Evolutionary conservation across 1,140 invertebrate genomes (phyloP).

Genomic region (Drosophila eugracilis): DNA sequence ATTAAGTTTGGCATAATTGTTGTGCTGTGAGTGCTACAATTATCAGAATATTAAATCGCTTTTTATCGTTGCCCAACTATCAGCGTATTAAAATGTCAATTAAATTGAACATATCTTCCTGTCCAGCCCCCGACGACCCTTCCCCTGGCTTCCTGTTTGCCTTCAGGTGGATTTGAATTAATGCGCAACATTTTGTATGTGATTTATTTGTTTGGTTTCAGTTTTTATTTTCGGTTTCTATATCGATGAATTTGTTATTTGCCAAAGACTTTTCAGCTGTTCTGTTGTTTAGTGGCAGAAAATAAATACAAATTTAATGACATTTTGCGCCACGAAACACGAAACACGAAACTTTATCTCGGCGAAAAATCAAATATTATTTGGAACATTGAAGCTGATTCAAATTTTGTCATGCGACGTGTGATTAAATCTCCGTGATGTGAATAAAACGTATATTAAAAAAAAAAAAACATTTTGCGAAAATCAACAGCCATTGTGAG

Average conservation of each 20-base stretch:
- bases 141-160: background rate
- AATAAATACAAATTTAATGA: conserved; percentile 61
- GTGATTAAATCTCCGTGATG: conserved; percentile 62
- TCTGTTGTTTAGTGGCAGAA: conserved; percentile 17
- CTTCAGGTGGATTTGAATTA: conserved; percentile 43
- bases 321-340: conserved; percentile 48
- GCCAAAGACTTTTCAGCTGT: conserved; percentile 25
- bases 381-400: conserved; percentile 66
- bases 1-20: conserved; percentile 76
- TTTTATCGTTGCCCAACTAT: conserved; percentile 73
- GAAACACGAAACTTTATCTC: conserved; percentile 36
- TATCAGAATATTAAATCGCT: conserved; percentile 82
- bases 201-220: conserved; percentile 51
- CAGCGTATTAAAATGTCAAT: conserved; percentile 81
- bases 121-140: background rate
- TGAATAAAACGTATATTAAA: no score
- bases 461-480: conserved; percentile 36
- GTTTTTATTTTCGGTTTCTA: conserved; percentile 36
- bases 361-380: conserved; percentile 44
- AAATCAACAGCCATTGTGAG: conserved; percentile 73
- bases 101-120: conserved; percentile 60
- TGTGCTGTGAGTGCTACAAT: conserved; percentile 54
- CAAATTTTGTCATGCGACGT: conserved; percentile 54
- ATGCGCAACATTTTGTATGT: conserved; percentile 35
- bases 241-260: conserved; percentile 42